Evolutionary conservation across 2,113 vertebrate genomes (phyloP).

Genomic region (Pteronura brasiliensis): DNA sequence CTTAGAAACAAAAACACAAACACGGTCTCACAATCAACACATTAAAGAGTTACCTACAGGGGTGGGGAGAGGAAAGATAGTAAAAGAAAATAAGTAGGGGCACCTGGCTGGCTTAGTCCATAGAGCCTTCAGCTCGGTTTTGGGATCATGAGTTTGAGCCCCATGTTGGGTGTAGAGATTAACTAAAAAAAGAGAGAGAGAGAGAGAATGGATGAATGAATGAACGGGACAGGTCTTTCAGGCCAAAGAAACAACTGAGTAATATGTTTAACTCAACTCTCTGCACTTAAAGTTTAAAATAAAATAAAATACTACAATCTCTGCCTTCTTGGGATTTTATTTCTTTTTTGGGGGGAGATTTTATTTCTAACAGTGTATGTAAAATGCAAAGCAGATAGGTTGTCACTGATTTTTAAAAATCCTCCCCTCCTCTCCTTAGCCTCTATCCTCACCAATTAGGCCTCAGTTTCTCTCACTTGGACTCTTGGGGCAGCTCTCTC

Average conservation of each 20-base stretch:
- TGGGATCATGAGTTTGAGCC: neutral
- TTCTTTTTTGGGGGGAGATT: neutral
- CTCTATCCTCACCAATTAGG: neutral
- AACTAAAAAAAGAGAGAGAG: neutral
- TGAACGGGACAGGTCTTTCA: neutral
- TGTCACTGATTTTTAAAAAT: neutral
- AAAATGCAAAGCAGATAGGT: conserved; percentile 7
- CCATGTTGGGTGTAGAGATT: neutral
- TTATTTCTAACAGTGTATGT: neutral
- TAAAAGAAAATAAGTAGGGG: neutral
- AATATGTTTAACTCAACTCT: neutral
- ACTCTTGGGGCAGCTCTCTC: neutral
- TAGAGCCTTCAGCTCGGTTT: neutral
- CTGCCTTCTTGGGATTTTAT: neutral
- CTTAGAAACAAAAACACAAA: neutral
- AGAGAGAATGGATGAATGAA: neutral
- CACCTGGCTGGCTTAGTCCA: neutral
- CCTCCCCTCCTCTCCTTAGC: neutral
- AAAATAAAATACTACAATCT: neutral
- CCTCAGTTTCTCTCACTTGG: neutral
- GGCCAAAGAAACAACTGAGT: neutral
- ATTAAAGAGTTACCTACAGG: neutral
- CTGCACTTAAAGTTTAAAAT: neutral
- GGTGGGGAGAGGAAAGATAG: neutral
- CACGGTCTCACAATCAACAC: no score